Evolutionary conservation across 2,888 invertebrate genomes (phyloP), one percentile per base, ranked within the genome.

Genomic region (Timema podura): DNA sequence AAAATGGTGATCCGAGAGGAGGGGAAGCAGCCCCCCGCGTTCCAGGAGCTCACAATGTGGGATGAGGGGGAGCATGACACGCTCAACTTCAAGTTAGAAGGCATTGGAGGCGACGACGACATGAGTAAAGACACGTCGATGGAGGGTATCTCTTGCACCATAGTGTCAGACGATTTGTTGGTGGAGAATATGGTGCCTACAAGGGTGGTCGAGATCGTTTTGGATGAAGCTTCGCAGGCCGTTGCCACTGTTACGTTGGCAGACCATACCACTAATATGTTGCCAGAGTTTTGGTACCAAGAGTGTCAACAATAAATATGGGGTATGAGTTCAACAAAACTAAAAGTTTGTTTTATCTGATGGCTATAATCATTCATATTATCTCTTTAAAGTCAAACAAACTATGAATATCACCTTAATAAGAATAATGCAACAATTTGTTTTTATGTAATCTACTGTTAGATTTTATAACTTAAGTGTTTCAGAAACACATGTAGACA

Each of bases 1-100:
- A 75, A 75, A 68, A 74, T 75, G 71, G 73, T 73, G 11, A 69
- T 75, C 10, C 68, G 71, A 68, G 73, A 74, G 49, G 70, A 69
- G 9, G 61, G 57, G 5, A 64, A 45, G 16, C 54, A 46, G 10
- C 16, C 65, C 13, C 9, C 6, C 13, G 30, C 30, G 5, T 8
- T 61, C n/a, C 48, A 59, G 15, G 54, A 54, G 51, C 64, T 44
- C 11, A n/a, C 69, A 30, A n/a, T 64, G 10, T 71, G 68, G 68
- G 46, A 66, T 11, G 61, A 57, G 48, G 15, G 65, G 46, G 66
- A 66, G 61, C 61, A 61, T 10, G n/a, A 13, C 61, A 61, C 45
- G 5, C 30, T 72, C 15, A 68, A 51, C 48, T 69, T 65, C 47
- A 68, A 71, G 16, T 10, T 69, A 51, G 70, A 68, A 48, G 47